These are phyloP conservation scores for Acyrthosiphon pisum DNA, from an alignment of 1,140 invertebrate genomes.

Conservation along the genomic window DNA sequence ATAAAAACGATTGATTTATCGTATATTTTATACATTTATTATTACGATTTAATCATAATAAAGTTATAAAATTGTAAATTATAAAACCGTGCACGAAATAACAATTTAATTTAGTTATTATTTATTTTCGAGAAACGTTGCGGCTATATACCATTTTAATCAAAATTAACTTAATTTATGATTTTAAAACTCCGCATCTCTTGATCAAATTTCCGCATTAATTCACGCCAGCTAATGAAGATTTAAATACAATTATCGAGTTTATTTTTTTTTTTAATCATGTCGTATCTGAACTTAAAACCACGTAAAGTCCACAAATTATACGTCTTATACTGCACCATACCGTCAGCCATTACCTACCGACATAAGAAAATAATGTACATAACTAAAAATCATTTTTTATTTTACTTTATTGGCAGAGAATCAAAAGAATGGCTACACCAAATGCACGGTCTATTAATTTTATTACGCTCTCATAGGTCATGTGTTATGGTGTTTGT, in stretches of 20 bases:
- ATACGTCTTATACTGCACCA: neutral
- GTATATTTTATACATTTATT: too few species aligned
- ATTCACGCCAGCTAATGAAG: neutral
- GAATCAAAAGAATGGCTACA: neutral
- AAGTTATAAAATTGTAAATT: neutral
- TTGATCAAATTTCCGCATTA: neutral
- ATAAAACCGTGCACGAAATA: neutral
- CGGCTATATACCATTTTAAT: neutral
- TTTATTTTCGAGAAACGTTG: neutral
- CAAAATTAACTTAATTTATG: neutral
- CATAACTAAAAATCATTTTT: neutral
- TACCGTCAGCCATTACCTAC: neutral
- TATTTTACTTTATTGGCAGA: neutral
- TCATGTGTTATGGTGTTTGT: too few species aligned
- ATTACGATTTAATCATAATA: too few species aligned
- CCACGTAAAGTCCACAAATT: neutral
- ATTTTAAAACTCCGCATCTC: neutral
- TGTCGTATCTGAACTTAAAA: neutral
- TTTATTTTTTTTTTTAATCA: neutral
- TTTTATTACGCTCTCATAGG: too few species aligned
- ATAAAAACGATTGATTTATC: too few species aligned
- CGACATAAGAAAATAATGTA: neutral
- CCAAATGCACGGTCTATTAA: too few species aligned
- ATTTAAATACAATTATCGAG: neutral
- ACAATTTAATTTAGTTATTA: slow-evolving; percentile 1